phyloP scores from a whole-genome alignment of 2,888 invertebrate genomes.

The Diplazon laetatorius region DNA sequence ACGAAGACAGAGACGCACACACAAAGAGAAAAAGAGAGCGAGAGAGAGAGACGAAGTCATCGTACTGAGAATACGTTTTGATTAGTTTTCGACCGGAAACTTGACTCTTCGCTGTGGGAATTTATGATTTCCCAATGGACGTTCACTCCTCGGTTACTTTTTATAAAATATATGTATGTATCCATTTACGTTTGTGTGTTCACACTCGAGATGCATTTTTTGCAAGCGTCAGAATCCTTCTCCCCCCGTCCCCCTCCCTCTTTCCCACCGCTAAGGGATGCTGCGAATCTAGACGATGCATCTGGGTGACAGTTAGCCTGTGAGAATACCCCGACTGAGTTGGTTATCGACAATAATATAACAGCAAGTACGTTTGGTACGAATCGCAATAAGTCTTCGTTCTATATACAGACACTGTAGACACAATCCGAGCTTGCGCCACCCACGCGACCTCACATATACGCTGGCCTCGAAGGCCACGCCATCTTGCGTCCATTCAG shows the following conservation, averaged over 20 bases:
- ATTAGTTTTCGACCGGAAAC: conserved; percentile 51
- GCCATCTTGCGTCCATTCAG: too few species aligned
- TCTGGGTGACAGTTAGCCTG: conserved; percentile 8
- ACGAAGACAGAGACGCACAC: too few species aligned
- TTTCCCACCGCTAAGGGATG: not conserved
- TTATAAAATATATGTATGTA: not conserved
- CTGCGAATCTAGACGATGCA: too few species aligned
- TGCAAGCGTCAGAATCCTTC: conserved; percentile 42
- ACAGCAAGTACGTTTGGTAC: too few species aligned
- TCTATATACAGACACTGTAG: too few species aligned
- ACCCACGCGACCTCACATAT: too few species aligned
- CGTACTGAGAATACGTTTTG: conserved; percentile 39
- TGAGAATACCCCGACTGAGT: too few species aligned
- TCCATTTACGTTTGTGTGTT: conserved; percentile 8
- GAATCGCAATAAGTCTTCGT: too few species aligned
- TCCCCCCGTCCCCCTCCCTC: not conserved
- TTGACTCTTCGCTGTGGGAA: conserved; percentile 32
- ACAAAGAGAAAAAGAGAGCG: too few species aligned
- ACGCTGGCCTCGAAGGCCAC: too few species aligned
- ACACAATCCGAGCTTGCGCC: too few species aligned
- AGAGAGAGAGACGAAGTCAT: not conserved
- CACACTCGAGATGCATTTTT: conserved; percentile 22
- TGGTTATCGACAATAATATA: too few species aligned
- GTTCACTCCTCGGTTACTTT: conserved; percentile 5
- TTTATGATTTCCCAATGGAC: conserved; percentile 54